These are phyloP conservation scores for Palaemon carinicauda DNA, from an alignment of 1,140 invertebrate species.

Conservation along the genomic window DNA sequence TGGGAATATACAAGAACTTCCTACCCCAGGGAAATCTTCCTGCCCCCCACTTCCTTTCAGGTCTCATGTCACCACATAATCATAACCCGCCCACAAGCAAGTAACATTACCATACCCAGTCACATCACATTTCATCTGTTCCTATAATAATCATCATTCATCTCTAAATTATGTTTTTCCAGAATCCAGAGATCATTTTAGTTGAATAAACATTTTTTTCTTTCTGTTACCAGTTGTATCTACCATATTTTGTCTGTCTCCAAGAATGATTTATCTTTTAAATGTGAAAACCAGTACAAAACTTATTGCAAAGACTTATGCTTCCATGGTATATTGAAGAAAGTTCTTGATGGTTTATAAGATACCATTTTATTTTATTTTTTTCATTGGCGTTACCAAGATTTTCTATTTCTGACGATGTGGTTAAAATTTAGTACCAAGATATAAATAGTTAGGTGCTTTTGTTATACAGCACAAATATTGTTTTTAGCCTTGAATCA, in stretches of 20 bases:
- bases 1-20: slow-evolving; percentile 60
- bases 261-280: no score
- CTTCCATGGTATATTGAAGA: no score
- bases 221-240: no score
- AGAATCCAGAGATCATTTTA: background rate
- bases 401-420: no score
- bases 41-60: slow-evolving; percentile 58
- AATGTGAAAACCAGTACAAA: no score
- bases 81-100: slow-evolving; percentile 51
- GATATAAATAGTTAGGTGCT: no score
- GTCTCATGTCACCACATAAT: slow-evolving; percentile 56
- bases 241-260: no score
- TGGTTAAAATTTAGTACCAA: no score
- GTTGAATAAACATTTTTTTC: background rate
- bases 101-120: slow-evolving; percentile 17
- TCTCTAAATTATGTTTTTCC: background rate
- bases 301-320: no score
- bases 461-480: background rate
- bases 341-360: no score
- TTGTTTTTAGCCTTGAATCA: background rate
- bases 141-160: background rate
- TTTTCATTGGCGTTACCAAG: no score
- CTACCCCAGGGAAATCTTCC: slow-evolving; percentile 55
- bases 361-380: no score
- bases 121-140: slow-evolving; percentile 32